These are phyloP conservation scores for Calephelis nemesis DNA, from an alignment of 1,140 invertebrate genomes.

Conservation along the genomic window DNA sequence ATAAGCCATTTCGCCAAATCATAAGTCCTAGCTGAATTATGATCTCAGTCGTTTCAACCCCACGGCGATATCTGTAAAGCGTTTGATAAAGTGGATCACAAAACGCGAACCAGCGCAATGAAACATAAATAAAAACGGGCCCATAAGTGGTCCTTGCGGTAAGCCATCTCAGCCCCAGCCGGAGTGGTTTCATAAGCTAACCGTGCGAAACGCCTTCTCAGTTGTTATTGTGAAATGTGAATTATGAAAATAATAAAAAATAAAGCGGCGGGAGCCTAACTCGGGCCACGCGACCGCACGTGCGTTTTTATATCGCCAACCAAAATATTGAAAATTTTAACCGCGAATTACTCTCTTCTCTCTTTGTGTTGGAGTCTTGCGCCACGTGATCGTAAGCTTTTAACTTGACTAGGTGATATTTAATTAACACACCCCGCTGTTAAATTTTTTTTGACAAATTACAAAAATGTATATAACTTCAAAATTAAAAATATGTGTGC, in stretches of 20 bases:
- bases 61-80: conserved; percentile 66
- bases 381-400: conserved; percentile 66
- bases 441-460: background rate
- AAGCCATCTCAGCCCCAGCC: conserved; percentile 46
- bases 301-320: conserved; percentile 47
- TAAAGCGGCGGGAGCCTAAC: conserved; percentile 68
- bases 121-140: conserved; percentile 73
- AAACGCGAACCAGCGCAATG: conserved; percentile 54
- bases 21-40: conserved; percentile 61
- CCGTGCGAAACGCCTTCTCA: conserved; percentile 76
- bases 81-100: conserved; percentile 77
- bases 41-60: conserved; percentile 67
- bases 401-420: conserved; percentile 42
- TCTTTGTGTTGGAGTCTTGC: conserved; percentile 43
- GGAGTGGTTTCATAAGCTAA: conserved; percentile 72
- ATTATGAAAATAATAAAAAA: conserved; percentile 79
- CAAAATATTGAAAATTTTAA: conserved; percentile 79
- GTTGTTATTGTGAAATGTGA: conserved; percentile 77
- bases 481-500: too few species aligned
- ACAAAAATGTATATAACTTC: too few species aligned
- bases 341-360: conserved; percentile 46
- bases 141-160: conserved; percentile 72
- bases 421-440: background rate
- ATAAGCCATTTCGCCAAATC: conserved; percentile 62
- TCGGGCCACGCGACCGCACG: conserved; percentile 66